Evolutionary conservation across 2,113 vertebrate genomes (phyloP), one percentile per base, ranked within the genome.

Genomic region (Tychaedon coryphoeus): DNA sequence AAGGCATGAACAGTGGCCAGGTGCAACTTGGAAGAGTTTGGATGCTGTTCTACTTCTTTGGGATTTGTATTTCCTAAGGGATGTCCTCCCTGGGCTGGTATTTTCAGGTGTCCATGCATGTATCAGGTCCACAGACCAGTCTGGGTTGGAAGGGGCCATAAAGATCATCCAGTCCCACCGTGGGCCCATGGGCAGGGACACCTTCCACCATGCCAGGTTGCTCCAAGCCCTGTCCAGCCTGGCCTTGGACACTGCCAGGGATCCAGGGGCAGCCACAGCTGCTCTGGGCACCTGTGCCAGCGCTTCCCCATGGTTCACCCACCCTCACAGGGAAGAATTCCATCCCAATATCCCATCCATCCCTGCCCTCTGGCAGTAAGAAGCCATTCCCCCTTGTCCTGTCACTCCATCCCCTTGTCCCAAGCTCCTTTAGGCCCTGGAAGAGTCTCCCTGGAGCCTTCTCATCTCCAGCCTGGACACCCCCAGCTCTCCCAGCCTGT

Each of bases 301-400:
- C 14, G 19, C 51, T 15, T 45, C 0, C 0, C 8, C 19, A 45
- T 45, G 43, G 43, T 45, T 45, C 43, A 43, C 19, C 43, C 36
- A 53, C 38, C 23, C 34, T 45, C 6, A 0, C 36, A 88, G 36
- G 13, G 4, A 50, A 19, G 0, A 33, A 65, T 66, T 53, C 16
- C 15, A 24, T 0, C 28, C 45, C 16, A 29, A 2, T 2, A 18
- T 60, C 38, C 36, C 53, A 60, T 25, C 45, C 0, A 25, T 0
- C n/a, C 23, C 51, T 80, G 60, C 23, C 23, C 19, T 43, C 43
- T 66, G 33, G 8, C 60, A 58, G 0, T 51, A 6, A 2, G 12
- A 56, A 73, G 10, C 33, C 60, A 58, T 45, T 45, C 15, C 19
- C 2, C 2, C 12, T 48, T 58, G 15, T 34, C 17, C 18, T 60